Evolutionary conservation across 2,113 vertebrate species (phyloP).

Genomic region (Campylorhamphus procurvoides): DNA sequence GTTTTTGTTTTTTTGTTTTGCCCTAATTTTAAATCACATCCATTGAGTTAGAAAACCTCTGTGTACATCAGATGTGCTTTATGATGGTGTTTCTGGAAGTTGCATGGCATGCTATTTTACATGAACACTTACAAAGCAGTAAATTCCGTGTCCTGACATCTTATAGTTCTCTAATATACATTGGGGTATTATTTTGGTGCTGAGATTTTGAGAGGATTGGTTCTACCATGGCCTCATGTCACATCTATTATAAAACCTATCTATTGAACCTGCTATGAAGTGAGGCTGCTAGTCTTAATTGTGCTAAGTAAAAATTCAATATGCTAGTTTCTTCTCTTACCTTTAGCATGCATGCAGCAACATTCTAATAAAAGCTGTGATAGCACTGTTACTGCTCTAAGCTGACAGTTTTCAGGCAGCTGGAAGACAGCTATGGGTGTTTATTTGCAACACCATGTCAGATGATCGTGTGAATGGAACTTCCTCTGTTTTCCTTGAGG

Average conservation of each 20-base stretch:
- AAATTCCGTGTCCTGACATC: not conserved
- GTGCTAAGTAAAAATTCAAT: not conserved
- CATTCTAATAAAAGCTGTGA: not conserved
- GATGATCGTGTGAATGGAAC: not conserved
- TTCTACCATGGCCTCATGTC: not conserved
- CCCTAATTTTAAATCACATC: not conserved
- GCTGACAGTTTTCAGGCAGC: not conserved
- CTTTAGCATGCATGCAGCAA: not conserved
- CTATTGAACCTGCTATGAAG: not conserved
- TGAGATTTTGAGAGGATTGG: not conserved
- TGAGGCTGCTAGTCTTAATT: not conserved
- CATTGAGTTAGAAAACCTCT: not conserved
- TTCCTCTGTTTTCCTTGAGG: not conserved
- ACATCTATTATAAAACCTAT: not conserved
- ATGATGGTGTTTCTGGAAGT: not conserved
- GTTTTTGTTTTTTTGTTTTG: not conserved
- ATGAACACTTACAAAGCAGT: not conserved
- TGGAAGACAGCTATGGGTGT: fast-evolving
- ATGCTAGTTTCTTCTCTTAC: not conserved
- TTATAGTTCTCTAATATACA: not conserved
- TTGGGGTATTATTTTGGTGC: not conserved
- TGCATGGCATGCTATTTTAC: not conserved
- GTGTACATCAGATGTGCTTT: not conserved
- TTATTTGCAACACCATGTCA: not conserved
- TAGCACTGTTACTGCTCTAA: not conserved